Base-by-base conservation (phyloP, 2,888 invertebrate genomes). In the Agrotis segetum region DNA sequence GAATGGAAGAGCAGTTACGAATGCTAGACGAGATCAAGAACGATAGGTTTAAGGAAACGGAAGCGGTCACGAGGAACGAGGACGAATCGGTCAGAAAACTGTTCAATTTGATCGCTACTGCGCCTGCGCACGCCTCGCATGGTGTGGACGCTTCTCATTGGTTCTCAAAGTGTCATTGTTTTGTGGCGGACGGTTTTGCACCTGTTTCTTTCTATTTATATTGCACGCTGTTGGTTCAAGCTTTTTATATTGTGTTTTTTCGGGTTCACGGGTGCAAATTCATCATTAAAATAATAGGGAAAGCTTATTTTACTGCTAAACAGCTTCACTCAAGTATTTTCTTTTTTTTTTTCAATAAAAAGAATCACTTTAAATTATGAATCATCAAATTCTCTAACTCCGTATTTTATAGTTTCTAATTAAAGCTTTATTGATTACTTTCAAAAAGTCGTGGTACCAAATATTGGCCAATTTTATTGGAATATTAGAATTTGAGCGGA, bases 11-110 rank as follows among this genome's bases (percentile, higher is more conserved):
- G 67, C 95, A 95, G 50, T 49, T 96, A 5, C 90, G 82, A 76
- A 93, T 94, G 92, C 78, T 96, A 60, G 93, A 96, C 50, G 94
- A 91, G 1, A 90, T 96, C n/a, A 88, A 89, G 50, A 94, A 93
- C 70, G 89, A 92, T 74, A 88, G 87, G 55, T 96, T 96, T 83
- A 88, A 85, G 24, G 96, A 96, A 82, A 89, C 87, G 0, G 94
- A 95, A 65, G 93, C 90, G 2, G 93, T 94, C 75, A 82, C 86
- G 46, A 90, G 82, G 74, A 88, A 90, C 84, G 90, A 91, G 70
- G 89, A 91, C 67, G 90, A 95, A 87, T 95, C 96, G 96, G 96
- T 96, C 93, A 94, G 95, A 93, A 49, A 11, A 40, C 55, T 80
- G 81, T 85, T 85, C 80, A 84, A 71, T 74, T 67, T 64, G 66